Evolutionary conservation across 2,888 invertebrate species (phyloP).

Genomic region (Hermodice carunculata): DNA sequence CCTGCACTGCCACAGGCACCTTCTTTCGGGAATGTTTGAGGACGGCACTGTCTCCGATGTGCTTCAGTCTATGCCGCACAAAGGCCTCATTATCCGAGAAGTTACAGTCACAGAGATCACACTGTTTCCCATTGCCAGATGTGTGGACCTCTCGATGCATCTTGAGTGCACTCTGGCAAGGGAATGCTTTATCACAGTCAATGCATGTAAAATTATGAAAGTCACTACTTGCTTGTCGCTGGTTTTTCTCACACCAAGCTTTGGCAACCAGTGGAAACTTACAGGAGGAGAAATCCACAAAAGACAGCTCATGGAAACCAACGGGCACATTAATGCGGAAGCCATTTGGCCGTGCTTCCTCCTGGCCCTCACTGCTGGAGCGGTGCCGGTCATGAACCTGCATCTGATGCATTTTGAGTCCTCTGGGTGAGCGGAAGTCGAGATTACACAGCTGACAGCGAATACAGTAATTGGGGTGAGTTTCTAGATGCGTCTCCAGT

Average conservation of each 20-base stretch:
- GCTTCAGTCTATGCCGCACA: slow-evolving; percentile 60
- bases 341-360: too few species aligned
- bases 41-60: slow-evolving; percentile 40
- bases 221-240: slow-evolving; percentile 53
- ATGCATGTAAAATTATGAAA: slow-evolving; percentile 65
- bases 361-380: neutral
- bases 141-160: slow-evolving; percentile 62
- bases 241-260: slow-evolving; percentile 79
- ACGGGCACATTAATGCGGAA: slow-evolving; percentile 22
- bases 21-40: too few species aligned
- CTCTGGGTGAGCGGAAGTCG: slow-evolving; percentile 79
- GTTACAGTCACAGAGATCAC: slow-evolving; percentile 73
- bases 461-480: slow-evolving; percentile 78
- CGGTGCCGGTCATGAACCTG: slow-evolving; percentile 73
- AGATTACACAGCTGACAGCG: slow-evolving; percentile 82
- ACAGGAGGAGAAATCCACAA: slow-evolving; percentile 84
- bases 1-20: too few species aligned
- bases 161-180: slow-evolving; percentile 63
- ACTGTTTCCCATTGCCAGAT: slow-evolving; percentile 55
- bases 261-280: slow-evolving; percentile 86
- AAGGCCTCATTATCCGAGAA: slow-evolving; percentile 73
- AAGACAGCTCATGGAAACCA: slow-evolving; percentile 71
- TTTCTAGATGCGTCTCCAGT: slow-evolving; percentile 78
- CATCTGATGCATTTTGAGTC: slow-evolving; percentile 79
- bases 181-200: slow-evolving; percentile 66